Percentiles rank a stretch among this genome's conserved stretches.
Evolutionary conservation across 1,140 invertebrate genomes (phyloP).

Genomic region (Anastatus disparis): DNA sequence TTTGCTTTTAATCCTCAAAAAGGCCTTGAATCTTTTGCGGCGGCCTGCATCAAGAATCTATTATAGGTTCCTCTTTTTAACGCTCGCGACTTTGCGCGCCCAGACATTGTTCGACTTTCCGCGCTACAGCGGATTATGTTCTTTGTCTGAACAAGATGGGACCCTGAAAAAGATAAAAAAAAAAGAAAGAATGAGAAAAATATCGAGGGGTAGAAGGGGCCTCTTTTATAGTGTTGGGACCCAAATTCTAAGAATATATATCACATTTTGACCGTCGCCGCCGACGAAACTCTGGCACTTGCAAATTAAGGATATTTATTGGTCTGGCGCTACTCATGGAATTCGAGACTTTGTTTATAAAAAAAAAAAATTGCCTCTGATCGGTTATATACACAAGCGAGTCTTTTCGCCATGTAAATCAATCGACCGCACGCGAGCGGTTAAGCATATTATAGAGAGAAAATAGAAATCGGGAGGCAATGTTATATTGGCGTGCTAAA

Average conservation of each 20-base stretch:
- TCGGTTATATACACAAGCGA: not conserved
- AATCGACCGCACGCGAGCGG: not conserved
- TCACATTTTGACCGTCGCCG: conserved; percentile 24
- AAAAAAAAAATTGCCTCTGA: conserved; percentile 21
- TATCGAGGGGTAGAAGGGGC: not conserved
- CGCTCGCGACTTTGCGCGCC: not conserved
- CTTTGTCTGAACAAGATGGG: conserved; percentile 5
- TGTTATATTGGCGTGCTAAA: too few species aligned
- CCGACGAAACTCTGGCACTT: not conserved
- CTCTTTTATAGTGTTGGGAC: not conserved
- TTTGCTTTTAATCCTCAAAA: conserved; percentile 7
- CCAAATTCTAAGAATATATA: conserved; percentile 33
- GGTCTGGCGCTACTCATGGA: conserved; percentile 52
- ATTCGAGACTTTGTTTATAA: conserved; percentile 44
- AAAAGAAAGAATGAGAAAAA: not conserved
- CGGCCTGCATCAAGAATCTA: too few species aligned
- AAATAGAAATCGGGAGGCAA: too few species aligned
- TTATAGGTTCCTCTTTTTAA: not conserved
- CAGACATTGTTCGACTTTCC: conserved; percentile 11
- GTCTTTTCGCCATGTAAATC: conserved; percentile 31
- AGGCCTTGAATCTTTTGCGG: not conserved
- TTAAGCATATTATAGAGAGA: not conserved
- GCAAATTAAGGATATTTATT: conserved; percentile 51
- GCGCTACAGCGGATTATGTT: conserved; percentile 16
- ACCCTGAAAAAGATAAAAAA: too few species aligned